Evolutionary conservation across 2,113 vertebrate genomes (phyloP).

Genomic region (Lycocorax pyrrhopterus): DNA sequence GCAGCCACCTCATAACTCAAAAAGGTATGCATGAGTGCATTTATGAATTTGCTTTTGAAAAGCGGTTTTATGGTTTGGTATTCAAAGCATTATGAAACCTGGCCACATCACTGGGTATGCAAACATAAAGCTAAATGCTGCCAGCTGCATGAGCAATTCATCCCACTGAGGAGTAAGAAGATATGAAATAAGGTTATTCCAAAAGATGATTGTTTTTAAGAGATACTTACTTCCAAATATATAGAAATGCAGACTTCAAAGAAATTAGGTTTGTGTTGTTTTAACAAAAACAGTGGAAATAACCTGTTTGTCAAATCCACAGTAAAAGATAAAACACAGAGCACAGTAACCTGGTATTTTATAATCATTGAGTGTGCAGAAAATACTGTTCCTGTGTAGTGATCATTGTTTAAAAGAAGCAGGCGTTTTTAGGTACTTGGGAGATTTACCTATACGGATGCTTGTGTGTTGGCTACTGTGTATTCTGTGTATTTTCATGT

Average conservation of each 20-base stretch:
- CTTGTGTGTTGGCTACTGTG: background rate
- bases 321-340: background rate
- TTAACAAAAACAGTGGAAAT: background rate
- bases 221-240: background rate
- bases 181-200: conserved; percentile 4
- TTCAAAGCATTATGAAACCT: conserved; percentile 55
- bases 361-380: background rate
- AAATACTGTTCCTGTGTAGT: background rate
- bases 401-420: background rate
- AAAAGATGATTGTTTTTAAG: background rate
- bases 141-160: conserved; percentile 25
- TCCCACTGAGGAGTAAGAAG: background rate
- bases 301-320: background rate
- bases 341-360: background rate
- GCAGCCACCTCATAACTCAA: conserved; percentile 70
- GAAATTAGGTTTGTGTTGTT: background rate
- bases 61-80: conserved; percentile 44
- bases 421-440: background rate
- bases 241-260: background rate
- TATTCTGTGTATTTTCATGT: background rate
- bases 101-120: background rate
- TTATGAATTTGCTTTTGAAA: conserved; percentile 65
- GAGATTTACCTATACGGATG: background rate
- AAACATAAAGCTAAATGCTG: conserved; percentile 31
- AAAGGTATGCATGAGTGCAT: conserved; percentile 69